Evolutionary conservation across 2,888 invertebrate genomes (phyloP).

Genomic region (Acanthosepion pharaonis): DNA sequence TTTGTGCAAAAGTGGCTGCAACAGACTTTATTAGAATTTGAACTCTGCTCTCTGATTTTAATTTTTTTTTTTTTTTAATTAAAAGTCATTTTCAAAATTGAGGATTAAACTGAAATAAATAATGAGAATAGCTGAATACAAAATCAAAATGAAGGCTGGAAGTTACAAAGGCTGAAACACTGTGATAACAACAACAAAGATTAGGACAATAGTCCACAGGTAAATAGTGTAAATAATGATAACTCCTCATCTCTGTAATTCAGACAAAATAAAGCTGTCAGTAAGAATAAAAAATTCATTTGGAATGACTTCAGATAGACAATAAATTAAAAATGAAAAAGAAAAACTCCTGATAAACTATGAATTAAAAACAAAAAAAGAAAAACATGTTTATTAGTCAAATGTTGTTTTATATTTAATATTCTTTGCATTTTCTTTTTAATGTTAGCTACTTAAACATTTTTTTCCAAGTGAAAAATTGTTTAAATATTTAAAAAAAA

Average conservation of each 20-base stretch:
- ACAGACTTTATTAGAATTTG: no score
- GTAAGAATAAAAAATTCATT: background rate
- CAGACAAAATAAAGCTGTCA: background rate
- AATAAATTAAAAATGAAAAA: background rate
- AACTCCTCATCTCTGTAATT: no score
- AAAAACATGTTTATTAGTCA: background rate
- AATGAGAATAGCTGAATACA: background rate
- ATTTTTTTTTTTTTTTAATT: no score
- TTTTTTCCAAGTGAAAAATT: background rate
- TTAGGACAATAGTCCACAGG: no score
- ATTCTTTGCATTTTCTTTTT: background rate
- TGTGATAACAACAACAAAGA: no score
- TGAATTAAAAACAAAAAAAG: no score
- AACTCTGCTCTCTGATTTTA: no score
- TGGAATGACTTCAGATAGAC: background rate
- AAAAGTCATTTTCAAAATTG: background rate
- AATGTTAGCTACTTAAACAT: background rate
- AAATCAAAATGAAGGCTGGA: background rate
- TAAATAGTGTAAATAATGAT: no score
- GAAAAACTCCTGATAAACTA: background rate
- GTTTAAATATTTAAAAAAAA: background rate
- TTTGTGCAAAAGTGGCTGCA: no score
- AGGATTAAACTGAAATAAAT: background rate
- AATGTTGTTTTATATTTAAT: background rate
- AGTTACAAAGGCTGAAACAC: no score